Base-by-base conservation (phyloP, 2,888 invertebrate species). In the Actias luna region DNA sequence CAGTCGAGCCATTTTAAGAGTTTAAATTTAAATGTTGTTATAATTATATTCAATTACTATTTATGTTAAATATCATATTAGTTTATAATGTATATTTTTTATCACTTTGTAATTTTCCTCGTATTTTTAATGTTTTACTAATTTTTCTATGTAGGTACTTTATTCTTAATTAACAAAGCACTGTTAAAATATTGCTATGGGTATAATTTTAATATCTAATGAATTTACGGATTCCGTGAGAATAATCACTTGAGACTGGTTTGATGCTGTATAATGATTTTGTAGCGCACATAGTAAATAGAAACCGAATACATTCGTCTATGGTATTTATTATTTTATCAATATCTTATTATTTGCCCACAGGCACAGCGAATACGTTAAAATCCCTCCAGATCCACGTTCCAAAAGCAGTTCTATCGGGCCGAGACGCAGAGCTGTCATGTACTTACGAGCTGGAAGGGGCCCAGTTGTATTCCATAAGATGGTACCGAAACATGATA, bases 401-500 rank as follows among this genome's bases (percentile, higher is more conserved):
- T 3, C 94, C 94, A 0, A 87, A 84, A 67, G 94, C 94, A 1
- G 93, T 94, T 8, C 77, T 93, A 10, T 90, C 91, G 0, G 94
- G 94, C 1, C 84, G 85, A 39, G 84, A 90, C 70, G 93, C 94
- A 10, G 92, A 92, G 65, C 87, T 94, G 63, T 84, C 83, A 74
- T 94, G 94, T 73, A 84, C 91, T 8, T 94, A 94, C 77, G 94
- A 94, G 73, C 78, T 94, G 69, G 94, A 94, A 77, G 93, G 93
- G 0, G 95, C 95, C 0, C 94, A 94, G 57, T 91, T 96, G 7
- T 96, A 96, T 88, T 95, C 96, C 42, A 95, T 96, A 78, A 94
- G 96, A 82, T 96, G 96, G 96, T 96, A 96, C 84, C 90, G 95
- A 65, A 95, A 95, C 65, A 94, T 94, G 82, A 93, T 94, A 63